Conservation (phyloP, 2,888 invertebrate genomes). For the Noctua janthe region DNA sequence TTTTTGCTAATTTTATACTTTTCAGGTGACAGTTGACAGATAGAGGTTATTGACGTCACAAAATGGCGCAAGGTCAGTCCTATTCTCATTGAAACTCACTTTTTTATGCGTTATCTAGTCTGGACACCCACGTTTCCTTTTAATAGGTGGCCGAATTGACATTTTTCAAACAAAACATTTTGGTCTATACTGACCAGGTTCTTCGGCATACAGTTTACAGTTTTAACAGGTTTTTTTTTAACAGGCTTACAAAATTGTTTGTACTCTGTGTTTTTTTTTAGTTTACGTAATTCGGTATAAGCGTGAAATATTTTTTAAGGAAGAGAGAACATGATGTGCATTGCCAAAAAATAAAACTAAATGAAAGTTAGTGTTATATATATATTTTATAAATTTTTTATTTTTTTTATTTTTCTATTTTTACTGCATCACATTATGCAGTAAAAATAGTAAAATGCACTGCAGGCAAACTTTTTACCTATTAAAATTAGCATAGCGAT, state of each 20-base stretch:
- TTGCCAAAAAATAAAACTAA: not conserved
- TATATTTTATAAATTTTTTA: too few species aligned
- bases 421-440: conserved; percentile 36
- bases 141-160: not conserved
- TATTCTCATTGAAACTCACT: too few species aligned
- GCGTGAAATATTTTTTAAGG: too few species aligned
- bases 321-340: too few species aligned
- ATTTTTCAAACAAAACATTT: not conserved
- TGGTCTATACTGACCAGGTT: not conserved
- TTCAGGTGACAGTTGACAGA: not conserved
- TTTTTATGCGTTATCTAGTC: not conserved
- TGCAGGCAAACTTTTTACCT: conserved; percentile 47
- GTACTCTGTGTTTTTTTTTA: too few species aligned
- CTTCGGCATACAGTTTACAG: not conserved
- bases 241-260: not conserved
- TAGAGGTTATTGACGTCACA: too few species aligned
- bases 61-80: too few species aligned
- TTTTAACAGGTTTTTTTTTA: not conserved
- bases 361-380: conserved; percentile 7
- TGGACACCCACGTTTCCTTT: not conserved
- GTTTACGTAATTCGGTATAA: too few species aligned
- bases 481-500: conserved; percentile 50
- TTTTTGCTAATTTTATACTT: not conserved
- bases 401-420: too few species aligned
- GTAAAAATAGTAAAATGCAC: conserved; percentile 20